Percentiles rank a stretch among this genome's conserved stretches.
Evolutionary conservation across 2,888 invertebrate species (phyloP).

Genomic region (Tetropium fuscum): DNA sequence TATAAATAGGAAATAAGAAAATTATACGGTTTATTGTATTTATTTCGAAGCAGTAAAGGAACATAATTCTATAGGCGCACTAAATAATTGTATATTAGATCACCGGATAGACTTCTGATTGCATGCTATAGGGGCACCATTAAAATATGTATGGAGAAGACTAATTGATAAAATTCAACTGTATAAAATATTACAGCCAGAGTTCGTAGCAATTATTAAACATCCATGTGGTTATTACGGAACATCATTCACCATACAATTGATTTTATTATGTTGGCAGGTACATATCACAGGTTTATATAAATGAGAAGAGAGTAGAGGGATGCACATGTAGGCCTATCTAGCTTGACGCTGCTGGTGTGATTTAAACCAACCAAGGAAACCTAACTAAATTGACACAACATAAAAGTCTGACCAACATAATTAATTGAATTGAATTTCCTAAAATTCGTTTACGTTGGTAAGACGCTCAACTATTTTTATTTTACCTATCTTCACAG

Average conservation of each 20-base stretch:
- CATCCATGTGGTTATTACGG: conserved; percentile 56
- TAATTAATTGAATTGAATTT: no score
- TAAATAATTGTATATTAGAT: conserved; percentile 51
- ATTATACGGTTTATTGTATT: conserved; percentile 45
- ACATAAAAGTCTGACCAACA: no score
- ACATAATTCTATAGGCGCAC: conserved; percentile 47
- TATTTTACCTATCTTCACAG: no score
- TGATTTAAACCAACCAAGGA: no score
- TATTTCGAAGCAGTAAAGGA: conserved; percentile 33
- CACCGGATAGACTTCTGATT: conserved; percentile 48
- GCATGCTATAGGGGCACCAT: conserved; percentile 53
- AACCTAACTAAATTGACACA: no score
- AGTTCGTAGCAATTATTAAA: conserved; percentile 56
- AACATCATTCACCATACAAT: conserved; percentile 58
- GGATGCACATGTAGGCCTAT: no score
- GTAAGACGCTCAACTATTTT: no score
- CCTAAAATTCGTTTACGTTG: no score
- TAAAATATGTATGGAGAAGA: conserved; percentile 58
- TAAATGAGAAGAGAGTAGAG: no score
- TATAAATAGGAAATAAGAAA: conserved; percentile 40
- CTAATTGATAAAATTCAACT: conserved; percentile 61
- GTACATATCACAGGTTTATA: no score
- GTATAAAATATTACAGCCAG: conserved; percentile 57
- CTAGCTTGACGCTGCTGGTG: no score
- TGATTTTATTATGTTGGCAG: conserved; percentile 56